A percentile compares a stretch with the other conserved stretches of the same genome.
Conservation (phyloP, 2,113 vertebrate species). For the Panthera uncia region DNA sequence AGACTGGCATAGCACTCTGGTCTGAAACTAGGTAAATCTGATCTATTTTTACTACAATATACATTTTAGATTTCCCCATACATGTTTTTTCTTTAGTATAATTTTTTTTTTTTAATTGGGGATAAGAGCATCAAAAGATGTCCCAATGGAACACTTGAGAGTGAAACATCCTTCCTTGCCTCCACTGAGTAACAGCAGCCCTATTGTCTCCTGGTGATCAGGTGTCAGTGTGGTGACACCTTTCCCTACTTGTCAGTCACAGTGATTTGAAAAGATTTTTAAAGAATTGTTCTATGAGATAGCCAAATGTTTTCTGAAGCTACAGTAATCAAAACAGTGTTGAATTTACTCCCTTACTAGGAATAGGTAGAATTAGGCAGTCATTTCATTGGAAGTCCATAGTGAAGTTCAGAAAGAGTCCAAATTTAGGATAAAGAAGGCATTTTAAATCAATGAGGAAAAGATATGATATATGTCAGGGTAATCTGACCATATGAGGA, state of each 20-base stretch:
- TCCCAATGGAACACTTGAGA: background rate
- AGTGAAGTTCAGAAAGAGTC: background rate
- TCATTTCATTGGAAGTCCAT: background rate
- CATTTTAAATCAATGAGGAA: background rate
- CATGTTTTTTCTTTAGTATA: background rate
- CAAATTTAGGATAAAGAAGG: background rate
- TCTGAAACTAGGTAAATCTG: conserved; percentile 7
- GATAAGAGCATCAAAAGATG: background rate
- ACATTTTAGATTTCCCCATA: background rate
- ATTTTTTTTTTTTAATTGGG: background rate
- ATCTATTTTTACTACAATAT: background rate
- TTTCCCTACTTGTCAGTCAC: background rate
- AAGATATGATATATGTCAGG: background rate
- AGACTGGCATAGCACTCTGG: background rate
- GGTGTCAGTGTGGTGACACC: background rate
- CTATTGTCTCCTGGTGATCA: background rate
- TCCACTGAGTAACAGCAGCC: background rate
- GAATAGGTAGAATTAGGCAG: background rate
- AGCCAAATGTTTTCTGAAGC: background rate
- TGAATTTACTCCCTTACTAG: background rate
- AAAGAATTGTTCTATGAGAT: background rate
- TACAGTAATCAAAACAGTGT: background rate
- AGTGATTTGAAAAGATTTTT: background rate
- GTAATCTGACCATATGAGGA: background rate
- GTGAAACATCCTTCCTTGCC: background rate